These are phyloP conservation scores for Peromyscus aztecus DNA, from an alignment of 2,797 vertebrate species.

Conservation along the genomic window DNA sequence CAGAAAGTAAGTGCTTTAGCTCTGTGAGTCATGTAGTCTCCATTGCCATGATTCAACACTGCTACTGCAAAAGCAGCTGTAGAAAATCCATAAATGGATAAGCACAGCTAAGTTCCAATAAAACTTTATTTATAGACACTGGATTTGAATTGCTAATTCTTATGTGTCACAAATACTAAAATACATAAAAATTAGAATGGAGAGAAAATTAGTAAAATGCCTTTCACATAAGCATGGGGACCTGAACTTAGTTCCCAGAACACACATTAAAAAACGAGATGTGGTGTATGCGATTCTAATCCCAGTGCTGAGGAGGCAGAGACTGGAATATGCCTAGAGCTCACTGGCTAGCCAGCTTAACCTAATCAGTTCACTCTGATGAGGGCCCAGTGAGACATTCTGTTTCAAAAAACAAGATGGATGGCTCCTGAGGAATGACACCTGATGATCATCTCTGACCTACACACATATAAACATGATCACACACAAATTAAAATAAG, in stretches of 20 bases:
- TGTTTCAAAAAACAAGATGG: neutral
- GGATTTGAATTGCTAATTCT: constrained; percentile 47
- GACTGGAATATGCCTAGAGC: neutral
- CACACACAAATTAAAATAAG: constrained; percentile 30
- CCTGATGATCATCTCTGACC: neutral
- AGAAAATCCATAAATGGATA: neutral
- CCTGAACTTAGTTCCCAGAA: neutral
- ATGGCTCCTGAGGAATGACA: neutral
- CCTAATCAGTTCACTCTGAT: neutral
- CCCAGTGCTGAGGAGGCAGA: neutral
- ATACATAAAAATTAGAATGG: neutral
- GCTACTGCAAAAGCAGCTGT: neutral
- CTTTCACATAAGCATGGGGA: neutral
- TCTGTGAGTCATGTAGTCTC: constrained; percentile 3
- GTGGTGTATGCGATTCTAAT: neutral
- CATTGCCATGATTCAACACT: neutral
- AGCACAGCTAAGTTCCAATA: neutral
- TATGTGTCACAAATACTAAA: constrained; percentile 21
- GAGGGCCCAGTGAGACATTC: neutral
- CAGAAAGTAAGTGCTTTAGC: neutral
- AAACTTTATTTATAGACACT: constrained; percentile 50
- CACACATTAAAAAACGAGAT: neutral
- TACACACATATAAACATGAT: neutral
- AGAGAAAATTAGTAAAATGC: neutral
- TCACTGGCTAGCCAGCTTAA: neutral